Evolutionary conservation across 2,888 invertebrate species (phyloP), one percentile per base, ranked within the genome.

Genomic region (Acronicta psi): DNA sequence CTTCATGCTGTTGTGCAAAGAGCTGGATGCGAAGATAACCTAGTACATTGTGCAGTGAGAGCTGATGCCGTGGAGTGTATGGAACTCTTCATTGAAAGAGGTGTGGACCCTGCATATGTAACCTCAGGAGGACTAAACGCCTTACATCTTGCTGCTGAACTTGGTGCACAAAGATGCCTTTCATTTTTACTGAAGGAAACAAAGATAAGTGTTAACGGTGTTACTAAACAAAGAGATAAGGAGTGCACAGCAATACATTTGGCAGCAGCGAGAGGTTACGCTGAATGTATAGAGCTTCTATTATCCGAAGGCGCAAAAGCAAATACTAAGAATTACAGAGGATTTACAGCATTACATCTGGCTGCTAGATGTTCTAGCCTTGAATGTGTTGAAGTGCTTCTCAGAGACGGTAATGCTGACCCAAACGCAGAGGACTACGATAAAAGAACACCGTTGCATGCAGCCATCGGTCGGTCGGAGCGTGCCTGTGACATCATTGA

Each of bases 341-440:
- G 97, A 29, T 97, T 97, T 77, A 97, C 98, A 0, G 96, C 98
- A 0, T 90, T 99, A n/a, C 98, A 99, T 88, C 91, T 98, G 65
- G 98, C 98, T 0, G 96, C 97, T 0, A 95, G 97, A 63, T 96
- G 97, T 44, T 97, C 97, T 40, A 97, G 97, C 44, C 89, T 96
- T 40, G 98, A 98, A 81, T 97, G 97, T 79, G 97, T 97, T 0
- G 97, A 98, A 84, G 94, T 96, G 1, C 91, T 98, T 45, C 84
- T 98, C 42, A 94, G 96, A 56, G 97, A 96, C 81, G 96, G 96
- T 1, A 96, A 96, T 65, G 96, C 97, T 5, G 96, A 98, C 83
- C 95, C 97, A 0, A 97, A 97, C 81, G 95, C 96, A 0, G 96
- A 96, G 76, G 98, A 98, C 87, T 95, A 95, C 61, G 97, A 98